Evolutionary conservation across 2,888 invertebrate species (phyloP).

Genomic region (Mylabris sibirica): DNA sequence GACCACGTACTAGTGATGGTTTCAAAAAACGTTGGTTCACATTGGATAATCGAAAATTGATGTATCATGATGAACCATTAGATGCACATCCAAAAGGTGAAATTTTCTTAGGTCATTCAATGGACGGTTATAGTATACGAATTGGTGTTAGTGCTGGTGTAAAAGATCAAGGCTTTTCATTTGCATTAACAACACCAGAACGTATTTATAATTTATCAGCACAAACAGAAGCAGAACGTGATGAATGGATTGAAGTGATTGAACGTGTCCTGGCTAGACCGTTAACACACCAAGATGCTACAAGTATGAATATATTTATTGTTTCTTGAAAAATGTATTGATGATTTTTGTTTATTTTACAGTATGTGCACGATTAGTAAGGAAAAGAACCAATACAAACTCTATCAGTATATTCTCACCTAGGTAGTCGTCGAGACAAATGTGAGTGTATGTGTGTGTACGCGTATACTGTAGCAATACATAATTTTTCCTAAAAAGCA

Average conservation of each 20-base stretch:
- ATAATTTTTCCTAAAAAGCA: not conserved
- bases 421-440: slow-evolving; percentile 64
- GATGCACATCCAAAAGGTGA: slow-evolving; percentile 92
- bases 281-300: slow-evolving; percentile 80
- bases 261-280: slow-evolving; percentile 77
- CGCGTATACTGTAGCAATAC: not conserved
- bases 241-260: slow-evolving; percentile 81
- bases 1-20: slow-evolving; percentile 80
- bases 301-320: slow-evolving; percentile 59
- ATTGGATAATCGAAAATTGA: slow-evolving; percentile 86
- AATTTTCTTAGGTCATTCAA: slow-evolving; percentile 79
- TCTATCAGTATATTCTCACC: slow-evolving; percentile 79
- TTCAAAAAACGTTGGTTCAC: slow-evolving; percentile 91
- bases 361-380: slow-evolving; percentile 76
- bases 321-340: slow-evolving; percentile 1
- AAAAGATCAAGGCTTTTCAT: slow-evolving; percentile 80
- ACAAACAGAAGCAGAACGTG: slow-evolving; percentile 77
- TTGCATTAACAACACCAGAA: slow-evolving; percentile 83
- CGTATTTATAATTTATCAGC: slow-evolving; percentile 80
- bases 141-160: slow-evolving; percentile 73
- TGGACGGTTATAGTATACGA: slow-evolving; percentile 78
- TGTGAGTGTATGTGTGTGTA: not conserved
- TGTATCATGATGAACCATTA: slow-evolving; percentile 89
- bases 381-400: slow-evolving; percentile 76
- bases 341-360: slow-evolving; percentile 56